A percentile compares a stretch with the other conserved stretches of the same genome.
These are phyloP conservation scores for Otolemur garnettii DNA, from an alignment of 2,113 vertebrate species.

Conservation along the genomic window DNA sequence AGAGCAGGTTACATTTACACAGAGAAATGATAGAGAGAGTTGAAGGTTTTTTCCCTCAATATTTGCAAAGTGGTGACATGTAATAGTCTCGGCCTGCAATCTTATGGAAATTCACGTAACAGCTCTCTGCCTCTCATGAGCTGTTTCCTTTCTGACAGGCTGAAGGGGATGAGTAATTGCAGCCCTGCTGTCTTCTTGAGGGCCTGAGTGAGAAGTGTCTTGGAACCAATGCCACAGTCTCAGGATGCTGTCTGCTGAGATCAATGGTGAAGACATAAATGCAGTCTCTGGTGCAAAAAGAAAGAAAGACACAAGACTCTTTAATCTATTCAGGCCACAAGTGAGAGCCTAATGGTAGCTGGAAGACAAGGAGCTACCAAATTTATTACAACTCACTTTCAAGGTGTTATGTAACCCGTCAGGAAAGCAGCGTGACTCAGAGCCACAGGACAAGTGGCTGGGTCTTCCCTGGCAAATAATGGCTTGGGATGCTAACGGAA, in stretches of 20 bases:
- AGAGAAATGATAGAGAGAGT: slow-evolving; percentile 10
- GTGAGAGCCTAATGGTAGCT: not conserved
- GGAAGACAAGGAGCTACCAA: not conserved
- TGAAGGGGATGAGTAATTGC: slow-evolving; percentile 58
- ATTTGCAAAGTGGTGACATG: slow-evolving; percentile 59
- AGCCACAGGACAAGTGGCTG: not conserved
- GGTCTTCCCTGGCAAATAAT: not conserved
- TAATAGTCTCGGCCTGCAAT: slow-evolving; percentile 49
- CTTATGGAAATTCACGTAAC: slow-evolving; percentile 48
- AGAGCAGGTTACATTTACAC: slow-evolving; percentile 25
- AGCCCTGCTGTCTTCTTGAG: slow-evolving; percentile 29
- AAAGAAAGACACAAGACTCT: not conserved
- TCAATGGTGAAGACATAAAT: not conserved
- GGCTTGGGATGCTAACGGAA: not conserved
- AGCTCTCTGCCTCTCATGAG: slow-evolving; percentile 62
- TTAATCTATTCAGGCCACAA: not conserved
- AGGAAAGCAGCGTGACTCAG: not conserved
- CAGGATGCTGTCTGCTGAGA: not conserved
- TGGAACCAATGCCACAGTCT: not conserved
- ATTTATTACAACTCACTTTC: not conserved
- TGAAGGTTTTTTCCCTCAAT: not conserved
- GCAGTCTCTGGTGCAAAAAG: not conserved
- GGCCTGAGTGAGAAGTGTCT: slow-evolving; percentile 32
- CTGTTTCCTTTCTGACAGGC: slow-evolving; percentile 69
- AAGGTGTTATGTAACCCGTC: not conserved